phyloP scores from a whole-genome alignment of 2,797 vertebrate species.

The Pseudotriccus pelzelni region DNA sequence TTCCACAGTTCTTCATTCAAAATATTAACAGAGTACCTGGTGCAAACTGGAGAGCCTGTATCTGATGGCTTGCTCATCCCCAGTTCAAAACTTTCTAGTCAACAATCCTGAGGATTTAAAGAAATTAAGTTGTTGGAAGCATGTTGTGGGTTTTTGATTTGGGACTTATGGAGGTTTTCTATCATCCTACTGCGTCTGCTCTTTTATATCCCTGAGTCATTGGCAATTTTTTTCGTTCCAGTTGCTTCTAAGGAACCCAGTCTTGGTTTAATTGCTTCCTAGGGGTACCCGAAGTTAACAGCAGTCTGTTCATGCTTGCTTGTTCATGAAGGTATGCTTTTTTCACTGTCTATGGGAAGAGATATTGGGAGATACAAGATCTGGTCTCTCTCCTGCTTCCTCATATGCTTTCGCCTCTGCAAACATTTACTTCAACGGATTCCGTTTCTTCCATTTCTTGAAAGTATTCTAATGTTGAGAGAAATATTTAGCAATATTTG shows the following conservation, averaged over 20 bases:
- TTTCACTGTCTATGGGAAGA: background rate
- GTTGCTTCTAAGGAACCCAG: background rate
- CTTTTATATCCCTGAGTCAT: background rate
- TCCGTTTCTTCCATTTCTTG: background rate
- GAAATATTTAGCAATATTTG: background rate
- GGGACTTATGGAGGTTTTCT: background rate
- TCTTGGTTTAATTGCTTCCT: background rate
- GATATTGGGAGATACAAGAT: background rate
- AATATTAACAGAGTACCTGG: background rate
- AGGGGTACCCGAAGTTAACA: background rate
- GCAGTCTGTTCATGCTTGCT: background rate
- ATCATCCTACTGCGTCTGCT: background rate
- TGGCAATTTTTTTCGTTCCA: background rate
- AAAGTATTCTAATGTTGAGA: background rate
- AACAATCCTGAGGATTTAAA: background rate
- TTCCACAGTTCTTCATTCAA: background rate
- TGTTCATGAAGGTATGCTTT: background rate
- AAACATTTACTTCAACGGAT: background rate
- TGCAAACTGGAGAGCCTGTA: background rate
- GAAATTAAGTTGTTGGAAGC: background rate
- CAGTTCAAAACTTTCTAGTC: background rate
- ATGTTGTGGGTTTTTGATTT: background rate
- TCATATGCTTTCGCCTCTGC: background rate
- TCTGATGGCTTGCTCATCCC: background rate
- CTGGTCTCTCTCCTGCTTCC: background rate